Evolutionary conservation across 1,140 invertebrate genomes (phyloP).

Genomic region (Glomeris maerens): DNA sequence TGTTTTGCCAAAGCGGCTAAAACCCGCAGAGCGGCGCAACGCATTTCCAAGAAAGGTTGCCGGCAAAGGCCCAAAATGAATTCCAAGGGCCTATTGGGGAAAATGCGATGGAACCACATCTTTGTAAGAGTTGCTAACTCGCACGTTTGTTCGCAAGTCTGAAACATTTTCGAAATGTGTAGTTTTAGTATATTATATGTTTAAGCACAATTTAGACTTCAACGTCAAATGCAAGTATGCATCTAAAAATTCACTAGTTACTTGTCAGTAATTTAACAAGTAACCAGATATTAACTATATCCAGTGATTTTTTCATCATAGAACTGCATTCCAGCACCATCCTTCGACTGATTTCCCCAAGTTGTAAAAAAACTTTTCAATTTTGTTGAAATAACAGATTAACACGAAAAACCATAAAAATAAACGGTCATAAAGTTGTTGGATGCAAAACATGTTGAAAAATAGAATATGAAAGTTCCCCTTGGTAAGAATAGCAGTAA

Average conservation of each 20-base stretch:
- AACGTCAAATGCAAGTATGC: slow-evolving; percentile 23
- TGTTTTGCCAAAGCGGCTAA: slow-evolving; percentile 37
- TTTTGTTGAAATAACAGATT: too few species aligned
- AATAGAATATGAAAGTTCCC: too few species aligned
- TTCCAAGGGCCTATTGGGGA: slow-evolving; percentile 38
- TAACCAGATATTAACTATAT: neutral
- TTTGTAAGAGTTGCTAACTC: slow-evolving; percentile 38
- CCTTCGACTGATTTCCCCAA: too few species aligned
- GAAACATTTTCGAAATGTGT: neutral
- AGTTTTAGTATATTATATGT: neutral
- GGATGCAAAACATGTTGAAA: too few species aligned
- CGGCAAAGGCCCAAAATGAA: slow-evolving; percentile 38
- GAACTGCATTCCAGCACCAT: neutral
- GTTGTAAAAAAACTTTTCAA: too few species aligned
- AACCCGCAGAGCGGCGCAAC: slow-evolving; percentile 37
- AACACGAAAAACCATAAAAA: too few species aligned
- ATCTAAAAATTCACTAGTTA: slow-evolving; percentile 6
- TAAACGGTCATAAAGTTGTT: too few species aligned
- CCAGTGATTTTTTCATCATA: neutral
- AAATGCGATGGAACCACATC: slow-evolving; percentile 42
- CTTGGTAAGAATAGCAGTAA: too few species aligned
- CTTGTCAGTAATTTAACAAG: neutral
- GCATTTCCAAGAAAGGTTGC: slow-evolving; percentile 47
- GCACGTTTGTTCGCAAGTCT: slow-evolving; percentile 26
- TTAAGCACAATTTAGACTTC: slow-evolving; percentile 18